Evolutionary conservation across 2,797 vertebrate genomes (phyloP), one percentile per base, ranked within the genome.

Genomic region (Poecilia wingei): DNA sequence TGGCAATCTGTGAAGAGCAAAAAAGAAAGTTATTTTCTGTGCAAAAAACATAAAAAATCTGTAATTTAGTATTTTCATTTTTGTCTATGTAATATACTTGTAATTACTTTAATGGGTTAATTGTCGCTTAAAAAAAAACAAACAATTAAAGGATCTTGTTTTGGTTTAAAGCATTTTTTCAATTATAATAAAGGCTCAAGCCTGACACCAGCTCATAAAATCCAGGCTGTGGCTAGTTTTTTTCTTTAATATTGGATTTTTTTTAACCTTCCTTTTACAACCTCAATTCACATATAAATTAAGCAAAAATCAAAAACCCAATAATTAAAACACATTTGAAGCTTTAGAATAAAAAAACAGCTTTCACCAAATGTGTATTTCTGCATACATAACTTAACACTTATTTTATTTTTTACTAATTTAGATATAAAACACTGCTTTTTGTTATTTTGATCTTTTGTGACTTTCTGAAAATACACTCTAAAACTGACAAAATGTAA

Each of bases 271-370:
- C 25, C 25, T 59, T 53, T 49, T 12, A 51, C 59, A 79, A 16
- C 45, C 13, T 51, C 4, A 78, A 41, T 77, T 9, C 16, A 53
- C 51, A 80, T 14, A 81, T 14, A 81, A 59, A 79, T 9, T 46
- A 72, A 55, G 20, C 6, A 28, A 3, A 18, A 64, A 57, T 3
- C 12, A 57, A n/a, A 28, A 13, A 12, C 1, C 0, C 22, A 7
- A 18, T 16, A 20, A 6, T 45, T 22, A 53, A 25, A 22, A n/a
- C 43, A 18, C 28, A 28, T n/a, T 7, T 49, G 10, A 13, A 39
- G 31, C 59, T 39, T 66, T 70, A 1, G 10, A 59, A 43, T 45
- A 45, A 45, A 13, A 69, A 45, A 33, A 3, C 16, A 8, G 1
- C 8, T 71, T 71, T 28, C 13, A 28, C 41, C 41, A 71, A 43